These are phyloP conservation scores for Narcine bancroftii DNA, from an alignment of 2,113 vertebrate genomes.

Conservation along the genomic window DNA sequence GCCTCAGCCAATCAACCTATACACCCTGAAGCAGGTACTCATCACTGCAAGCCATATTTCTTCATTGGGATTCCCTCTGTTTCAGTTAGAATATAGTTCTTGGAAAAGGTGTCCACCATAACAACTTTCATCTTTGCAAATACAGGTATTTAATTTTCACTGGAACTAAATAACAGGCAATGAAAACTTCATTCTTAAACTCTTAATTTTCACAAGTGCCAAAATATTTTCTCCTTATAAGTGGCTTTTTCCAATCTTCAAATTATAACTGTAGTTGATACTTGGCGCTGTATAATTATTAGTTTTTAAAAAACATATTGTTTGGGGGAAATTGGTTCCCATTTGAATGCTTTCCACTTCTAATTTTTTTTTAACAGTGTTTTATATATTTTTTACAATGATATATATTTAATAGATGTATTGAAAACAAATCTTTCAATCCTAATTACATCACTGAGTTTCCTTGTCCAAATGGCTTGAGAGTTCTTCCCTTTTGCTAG, in stretches of 20 bases:
- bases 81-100: not conserved
- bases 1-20: too few species aligned
- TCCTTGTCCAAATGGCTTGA: conserved; percentile 53
- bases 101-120: not conserved
- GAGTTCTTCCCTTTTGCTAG: conserved; percentile 47
- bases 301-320: conserved; percentile 9
- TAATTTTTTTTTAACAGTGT: conserved; percentile 58
- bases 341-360: conserved; percentile 46
- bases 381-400: conserved; percentile 54
- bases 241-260: not conserved
- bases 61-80: not conserved
- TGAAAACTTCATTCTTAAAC: not conserved
- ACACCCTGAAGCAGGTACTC: not conserved
- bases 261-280: not conserved
- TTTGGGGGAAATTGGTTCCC: conserved; percentile 43
- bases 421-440: conserved; percentile 68
- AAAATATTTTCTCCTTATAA: not conserved
- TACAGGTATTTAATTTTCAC: not conserved
- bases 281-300: not conserved
- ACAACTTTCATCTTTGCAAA: not conserved
- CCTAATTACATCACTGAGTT: conserved; percentile 70
- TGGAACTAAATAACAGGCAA: not conserved
- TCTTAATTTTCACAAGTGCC: not conserved
- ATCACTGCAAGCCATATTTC: not conserved
- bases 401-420: conserved; percentile 64